Evolutionary conservation across 1,140 invertebrate genomes (phyloP).

Genomic region (Diorhabda elongata): DNA sequence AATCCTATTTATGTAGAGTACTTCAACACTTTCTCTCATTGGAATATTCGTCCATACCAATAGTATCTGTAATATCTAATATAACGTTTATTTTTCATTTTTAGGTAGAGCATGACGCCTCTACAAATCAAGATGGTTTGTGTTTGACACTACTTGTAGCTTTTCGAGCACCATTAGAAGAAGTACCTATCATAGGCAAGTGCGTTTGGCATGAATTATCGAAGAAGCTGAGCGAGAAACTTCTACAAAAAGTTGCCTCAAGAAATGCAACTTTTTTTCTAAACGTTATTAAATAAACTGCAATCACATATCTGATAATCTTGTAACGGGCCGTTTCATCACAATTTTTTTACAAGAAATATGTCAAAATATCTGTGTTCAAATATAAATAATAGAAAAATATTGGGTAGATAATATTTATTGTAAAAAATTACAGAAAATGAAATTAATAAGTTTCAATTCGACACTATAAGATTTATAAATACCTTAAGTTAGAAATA

Average conservation of each 20-base stretch:
- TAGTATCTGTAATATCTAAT: background rate
- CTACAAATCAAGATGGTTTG: constrained; percentile 65
- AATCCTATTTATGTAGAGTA: no score
- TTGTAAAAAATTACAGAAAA: no score
- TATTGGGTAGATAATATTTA: no score
- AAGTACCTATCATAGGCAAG: constrained; percentile 79
- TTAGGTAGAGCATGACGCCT: constrained; percentile 53
- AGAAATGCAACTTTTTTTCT: constrained; percentile 75
- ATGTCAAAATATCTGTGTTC: no score
- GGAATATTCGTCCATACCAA: background rate
- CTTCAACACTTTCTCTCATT: no score
- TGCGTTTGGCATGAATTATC: constrained; percentile 83
- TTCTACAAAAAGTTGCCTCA: constrained; percentile 62
- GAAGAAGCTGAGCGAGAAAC: constrained; percentile 62
- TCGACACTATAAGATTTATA: no score
- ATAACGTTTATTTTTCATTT: constrained; percentile 16
- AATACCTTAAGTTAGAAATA: no score
- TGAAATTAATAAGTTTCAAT: no score
- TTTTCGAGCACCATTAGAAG: constrained; percentile 77
- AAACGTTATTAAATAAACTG: constrained; percentile 70
- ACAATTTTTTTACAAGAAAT: no score
- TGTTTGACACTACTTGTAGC: constrained; percentile 82
- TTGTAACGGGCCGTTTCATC: no score
- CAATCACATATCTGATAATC: no score
- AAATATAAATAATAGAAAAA: no score